phyloP scores from a whole-genome alignment of 2,113 vertebrate genomes.

The Chlorodrepanis virens region DNA sequence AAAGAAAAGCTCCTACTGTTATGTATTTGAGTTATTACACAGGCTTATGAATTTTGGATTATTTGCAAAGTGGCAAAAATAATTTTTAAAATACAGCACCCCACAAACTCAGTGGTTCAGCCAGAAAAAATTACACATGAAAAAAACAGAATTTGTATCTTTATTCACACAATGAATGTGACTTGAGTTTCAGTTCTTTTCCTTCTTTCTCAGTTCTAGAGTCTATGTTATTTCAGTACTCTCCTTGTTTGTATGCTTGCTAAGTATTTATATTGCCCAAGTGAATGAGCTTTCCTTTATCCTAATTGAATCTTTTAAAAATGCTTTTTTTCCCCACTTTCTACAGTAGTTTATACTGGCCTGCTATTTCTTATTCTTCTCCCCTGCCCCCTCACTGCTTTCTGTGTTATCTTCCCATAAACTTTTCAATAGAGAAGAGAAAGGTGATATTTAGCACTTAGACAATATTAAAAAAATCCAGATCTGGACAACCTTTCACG shows the following conservation, averaged over 20 bases:
- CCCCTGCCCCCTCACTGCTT: fast-evolving
- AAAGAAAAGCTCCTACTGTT: background rate
- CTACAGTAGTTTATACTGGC: background rate
- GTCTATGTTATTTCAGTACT: background rate
- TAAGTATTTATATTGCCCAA: background rate
- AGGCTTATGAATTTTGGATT: background rate
- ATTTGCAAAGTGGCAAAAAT: background rate
- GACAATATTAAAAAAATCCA: background rate
- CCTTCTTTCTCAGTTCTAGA: background rate
- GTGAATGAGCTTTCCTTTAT: background rate
- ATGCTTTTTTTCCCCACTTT: background rate
- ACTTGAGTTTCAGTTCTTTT: background rate
- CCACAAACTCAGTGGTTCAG: background rate
- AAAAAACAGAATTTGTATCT: background rate
- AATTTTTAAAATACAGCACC: background rate
- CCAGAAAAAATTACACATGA: background rate
- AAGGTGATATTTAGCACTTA: background rate
- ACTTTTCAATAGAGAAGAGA: background rate
- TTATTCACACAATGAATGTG: background rate
- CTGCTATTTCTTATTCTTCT: background rate
- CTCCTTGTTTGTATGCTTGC: background rate
- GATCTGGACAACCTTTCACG: background rate
- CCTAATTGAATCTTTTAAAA: background rate
- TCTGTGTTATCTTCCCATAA: background rate
- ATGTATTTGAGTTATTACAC: background rate